Base-by-base conservation (phyloP, 2,888 invertebrate genomes). In the Brassicogethes aeneus region DNA sequence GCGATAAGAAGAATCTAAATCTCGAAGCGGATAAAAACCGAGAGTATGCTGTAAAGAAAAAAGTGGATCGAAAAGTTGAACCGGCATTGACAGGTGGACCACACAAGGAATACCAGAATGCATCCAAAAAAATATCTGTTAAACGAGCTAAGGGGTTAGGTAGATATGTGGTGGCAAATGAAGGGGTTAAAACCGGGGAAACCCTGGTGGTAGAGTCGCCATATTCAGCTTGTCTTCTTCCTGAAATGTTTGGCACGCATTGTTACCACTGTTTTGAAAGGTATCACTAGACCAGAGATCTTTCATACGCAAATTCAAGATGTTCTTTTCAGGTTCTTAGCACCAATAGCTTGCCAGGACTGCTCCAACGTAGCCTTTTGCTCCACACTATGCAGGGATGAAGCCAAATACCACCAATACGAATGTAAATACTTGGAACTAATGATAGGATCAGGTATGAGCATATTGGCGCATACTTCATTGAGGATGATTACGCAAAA, bases 341-440 rank as follows among this genome's bases (percentile, higher is more conserved):
- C 81, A 0, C 82, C 87, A 0, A 68, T 85, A 3, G 80, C 82
- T 48, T 89, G 89, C 54, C 70, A 77, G 0, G 74, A 75, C 8
- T 90, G 89, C 61, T 79, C 83, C 0, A 82, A 80, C 32, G 77
- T 89, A 0, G 87, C 83, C 1, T 90, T 87, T 65, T 90, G 89
- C 60, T 74, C 76, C 1, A 55, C 70, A 1, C 65, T 70, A 38
- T 89, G 89, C 61, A 72, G 79, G 48, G 77, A 81, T 31, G 54
- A 78, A 1, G 61, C 70, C 2, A 73, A 77, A 0, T 89, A 87
- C 59, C 89, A 90, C 62, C 68, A 71, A 17, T 79, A 76, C 57
- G 90, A 90, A 65, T 90, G 90, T 57, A 76, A 76, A 52, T 81
- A 79, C 55, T 67, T 83, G 54, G 83, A 83, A 50, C 68, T 89